These are phyloP conservation scores for Dendrocincla tyrannina DNA, from an alignment of 2,797 vertebrate genomes.

Conservation along the genomic window DNA sequence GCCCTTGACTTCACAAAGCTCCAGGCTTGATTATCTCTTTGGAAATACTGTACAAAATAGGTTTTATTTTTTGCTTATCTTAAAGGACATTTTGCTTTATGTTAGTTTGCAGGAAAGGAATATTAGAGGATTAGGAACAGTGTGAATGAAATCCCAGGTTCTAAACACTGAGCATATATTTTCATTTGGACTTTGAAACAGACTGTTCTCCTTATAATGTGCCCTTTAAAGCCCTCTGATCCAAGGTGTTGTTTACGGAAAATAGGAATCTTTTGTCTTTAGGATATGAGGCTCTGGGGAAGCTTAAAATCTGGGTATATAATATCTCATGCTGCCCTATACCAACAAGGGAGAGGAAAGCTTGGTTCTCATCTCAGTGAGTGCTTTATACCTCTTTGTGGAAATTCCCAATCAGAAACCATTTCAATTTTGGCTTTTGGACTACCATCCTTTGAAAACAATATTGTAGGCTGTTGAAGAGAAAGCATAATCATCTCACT, in stretches of 20 bases:
- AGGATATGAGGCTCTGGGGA: neutral
- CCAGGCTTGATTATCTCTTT: neutral
- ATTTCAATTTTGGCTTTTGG: neutral
- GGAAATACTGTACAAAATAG: neutral
- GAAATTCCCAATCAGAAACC: neutral
- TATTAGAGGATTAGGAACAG: neutral
- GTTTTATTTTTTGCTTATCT: constrained; percentile 21
- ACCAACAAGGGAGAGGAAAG: neutral
- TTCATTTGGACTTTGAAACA: constrained; percentile 4
- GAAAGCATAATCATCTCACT: neutral
- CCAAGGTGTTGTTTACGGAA: neutral
- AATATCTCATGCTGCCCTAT: neutral
- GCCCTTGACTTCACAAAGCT: neutral
- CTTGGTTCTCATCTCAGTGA: fast-evolving
- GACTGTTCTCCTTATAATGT: neutral
- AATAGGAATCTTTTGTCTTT: neutral
- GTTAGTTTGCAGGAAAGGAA: neutral
- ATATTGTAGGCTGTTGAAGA: neutral
- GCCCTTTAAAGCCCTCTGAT: neutral
- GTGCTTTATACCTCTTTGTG: neutral
- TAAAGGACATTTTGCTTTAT: neutral
- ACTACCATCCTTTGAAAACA: neutral
- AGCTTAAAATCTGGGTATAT: neutral
- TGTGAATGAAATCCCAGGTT: neutral
- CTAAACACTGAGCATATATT: neutral